phyloP scores from a whole-genome alignment of 1,140 invertebrate genomes.

The Agrilus planipennis region DNA sequence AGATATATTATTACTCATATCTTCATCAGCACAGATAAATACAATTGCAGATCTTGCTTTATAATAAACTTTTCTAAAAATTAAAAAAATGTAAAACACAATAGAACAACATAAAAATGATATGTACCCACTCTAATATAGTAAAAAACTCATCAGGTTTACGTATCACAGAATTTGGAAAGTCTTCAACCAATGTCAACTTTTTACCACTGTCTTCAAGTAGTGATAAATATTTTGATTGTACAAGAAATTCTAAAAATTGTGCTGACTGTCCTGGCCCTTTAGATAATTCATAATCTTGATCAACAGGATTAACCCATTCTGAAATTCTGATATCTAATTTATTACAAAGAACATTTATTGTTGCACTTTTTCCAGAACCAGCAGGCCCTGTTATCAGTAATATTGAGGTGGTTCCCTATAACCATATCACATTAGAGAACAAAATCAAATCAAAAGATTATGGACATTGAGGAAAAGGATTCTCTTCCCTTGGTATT shows the following conservation, averaged over 20 bases:
- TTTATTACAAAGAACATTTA: conserved; percentile 46
- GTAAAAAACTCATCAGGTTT: conserved; percentile 46
- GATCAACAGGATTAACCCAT: conserved; percentile 61
- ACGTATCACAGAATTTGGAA: conserved; percentile 56
- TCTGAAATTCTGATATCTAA: conserved; percentile 47
- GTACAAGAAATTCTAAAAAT: conserved; percentile 55
- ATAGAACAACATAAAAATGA: background rate
- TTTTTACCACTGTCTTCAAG: conserved; percentile 36
- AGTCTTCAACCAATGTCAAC: conserved; percentile 58
- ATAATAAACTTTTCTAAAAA: conserved; percentile 48
- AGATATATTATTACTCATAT: conserved; percentile 43
- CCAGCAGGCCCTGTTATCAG: conserved; percentile 60
- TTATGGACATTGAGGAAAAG: no score
- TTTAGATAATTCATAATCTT: conserved; percentile 32
- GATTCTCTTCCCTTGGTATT: no score
- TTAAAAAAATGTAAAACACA: conserved; percentile 17
- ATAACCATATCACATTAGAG: no score
- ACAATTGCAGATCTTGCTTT: conserved; percentile 54
- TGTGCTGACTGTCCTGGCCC: conserved; percentile 45
- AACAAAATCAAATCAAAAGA: no score
- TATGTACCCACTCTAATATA: conserved; percentile 47
- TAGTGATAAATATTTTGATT: conserved; percentile 55
- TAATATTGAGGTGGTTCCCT: conserved; percentile 42
- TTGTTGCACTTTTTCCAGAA: conserved; percentile 53
- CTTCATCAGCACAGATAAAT: conserved; percentile 56